A percentile compares a stretch with the other conserved stretches of the same genome.
phyloP scores from a whole-genome alignment of 2,113 vertebrate genomes.

The Thermophis baileyi region DNA sequence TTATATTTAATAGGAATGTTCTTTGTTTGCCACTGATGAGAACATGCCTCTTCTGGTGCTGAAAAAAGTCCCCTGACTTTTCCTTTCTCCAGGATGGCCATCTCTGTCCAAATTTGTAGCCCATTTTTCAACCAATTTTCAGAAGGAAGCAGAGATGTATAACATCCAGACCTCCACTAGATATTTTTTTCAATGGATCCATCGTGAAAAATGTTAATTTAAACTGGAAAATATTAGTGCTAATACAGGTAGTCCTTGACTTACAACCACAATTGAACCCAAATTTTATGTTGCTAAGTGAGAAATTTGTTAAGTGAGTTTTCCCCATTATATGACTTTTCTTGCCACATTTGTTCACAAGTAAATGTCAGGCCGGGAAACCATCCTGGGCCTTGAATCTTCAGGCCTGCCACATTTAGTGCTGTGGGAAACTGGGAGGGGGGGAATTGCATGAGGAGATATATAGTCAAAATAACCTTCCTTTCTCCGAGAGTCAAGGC shows the following conservation, averaged over 20 bases:
- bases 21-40: not conserved
- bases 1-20: slow-evolving; percentile 51
- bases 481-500: no score
- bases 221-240: not conserved
- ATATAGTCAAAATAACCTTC: no score
- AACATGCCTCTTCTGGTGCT: slow-evolving; percentile 30
- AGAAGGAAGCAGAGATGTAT: not conserved
- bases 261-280: not conserved
- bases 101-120: not conserved
- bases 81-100: slow-evolving; percentile 33
- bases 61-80: slow-evolving; percentile 22
- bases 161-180: not conserved
- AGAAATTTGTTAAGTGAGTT: not conserved
- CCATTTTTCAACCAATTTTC: not conserved
- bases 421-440: no score
- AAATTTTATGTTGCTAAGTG: not conserved
- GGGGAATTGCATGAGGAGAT: no score
- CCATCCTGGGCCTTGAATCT: no score
- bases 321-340: not conserved
- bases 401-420: no score
- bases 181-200: not conserved
- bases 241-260: not conserved
- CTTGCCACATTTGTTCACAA: not conserved
- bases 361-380: no score
- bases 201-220: not conserved